Evolutionary conservation across 1,140 invertebrate species (phyloP).

Genomic region (Aphelenchoides avenae): DNA sequence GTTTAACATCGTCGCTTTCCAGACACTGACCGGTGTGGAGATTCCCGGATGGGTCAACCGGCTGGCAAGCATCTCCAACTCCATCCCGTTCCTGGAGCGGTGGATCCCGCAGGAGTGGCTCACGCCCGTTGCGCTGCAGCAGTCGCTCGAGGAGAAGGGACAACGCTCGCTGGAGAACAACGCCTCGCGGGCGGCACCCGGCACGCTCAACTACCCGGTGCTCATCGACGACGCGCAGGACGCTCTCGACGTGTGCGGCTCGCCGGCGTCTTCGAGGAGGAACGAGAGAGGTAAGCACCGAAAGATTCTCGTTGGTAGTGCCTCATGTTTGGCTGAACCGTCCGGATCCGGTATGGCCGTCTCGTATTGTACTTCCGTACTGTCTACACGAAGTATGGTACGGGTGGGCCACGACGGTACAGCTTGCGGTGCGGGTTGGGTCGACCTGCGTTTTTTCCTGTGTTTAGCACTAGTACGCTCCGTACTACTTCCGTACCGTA

Average conservation of each 20-base stretch:
- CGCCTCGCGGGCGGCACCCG: neutral
- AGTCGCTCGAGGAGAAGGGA: slow-evolving; percentile 29
- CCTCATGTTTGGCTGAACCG: no score
- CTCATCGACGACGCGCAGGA: slow-evolving; percentile 12
- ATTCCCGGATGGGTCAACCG: slow-evolving; percentile 96
- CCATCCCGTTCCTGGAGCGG: slow-evolving; percentile 92
- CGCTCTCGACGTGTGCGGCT: slow-evolving; percentile 17
- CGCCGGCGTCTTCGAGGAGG: slow-evolving; percentile 12
- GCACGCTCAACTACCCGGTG: slow-evolving; percentile 14
- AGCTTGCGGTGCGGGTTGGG: no score
- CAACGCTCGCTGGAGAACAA: neutral
- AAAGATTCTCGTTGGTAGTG: no score
- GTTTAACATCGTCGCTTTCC: slow-evolving; percentile 51
- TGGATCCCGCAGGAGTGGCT: slow-evolving; percentile 85
- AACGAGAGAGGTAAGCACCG: neutral
- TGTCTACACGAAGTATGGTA: no score
- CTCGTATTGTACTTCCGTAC: no score
- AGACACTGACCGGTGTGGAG: slow-evolving; percentile 88
- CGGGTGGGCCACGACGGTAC: no score
- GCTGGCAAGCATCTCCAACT: slow-evolving; percentile 91
- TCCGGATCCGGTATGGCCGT: no score
- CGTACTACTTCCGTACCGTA: no score
- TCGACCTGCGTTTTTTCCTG: no score
- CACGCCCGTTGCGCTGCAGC: slow-evolving; percentile 71
- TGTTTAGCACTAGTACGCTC: no score